Conservation (phyloP, 2,797 vertebrate species). For the Gallirallus australis region DNA sequence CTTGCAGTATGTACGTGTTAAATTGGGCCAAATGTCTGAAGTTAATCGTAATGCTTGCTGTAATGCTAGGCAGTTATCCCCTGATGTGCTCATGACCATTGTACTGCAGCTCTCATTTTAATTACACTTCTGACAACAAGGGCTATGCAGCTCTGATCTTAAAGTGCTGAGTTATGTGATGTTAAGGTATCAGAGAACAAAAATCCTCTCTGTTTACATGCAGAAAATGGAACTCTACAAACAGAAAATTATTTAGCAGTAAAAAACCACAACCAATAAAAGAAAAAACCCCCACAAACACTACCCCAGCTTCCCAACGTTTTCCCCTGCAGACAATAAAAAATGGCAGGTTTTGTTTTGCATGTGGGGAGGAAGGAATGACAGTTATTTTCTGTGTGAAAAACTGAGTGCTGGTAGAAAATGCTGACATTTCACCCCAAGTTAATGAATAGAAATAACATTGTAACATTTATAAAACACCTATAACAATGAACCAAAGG, state of each 20-base stretch:
- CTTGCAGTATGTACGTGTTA: neutral
- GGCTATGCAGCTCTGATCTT: neutral
- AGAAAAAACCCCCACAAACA: neutral
- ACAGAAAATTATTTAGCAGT: neutral
- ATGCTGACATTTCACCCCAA: neutral
- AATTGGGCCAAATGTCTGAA: neutral
- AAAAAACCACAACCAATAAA: neutral
- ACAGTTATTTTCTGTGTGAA: neutral
- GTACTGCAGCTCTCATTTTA: slow-evolving; percentile 20
- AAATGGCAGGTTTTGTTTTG: neutral
- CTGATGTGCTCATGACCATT: neutral
- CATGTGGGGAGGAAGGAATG: fast-evolving
- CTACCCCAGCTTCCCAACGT: fast-evolving
- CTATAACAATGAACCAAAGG: neutral
- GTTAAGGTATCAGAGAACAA: neutral
- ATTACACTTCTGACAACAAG: neutral
- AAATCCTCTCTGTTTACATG: neutral
- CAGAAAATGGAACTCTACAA: neutral
- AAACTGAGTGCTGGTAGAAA: neutral
- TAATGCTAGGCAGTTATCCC: neutral
- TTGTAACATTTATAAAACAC: neutral
- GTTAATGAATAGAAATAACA: neutral
- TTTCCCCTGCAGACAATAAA: neutral
- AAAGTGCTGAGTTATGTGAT: neutral
- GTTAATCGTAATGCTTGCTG: slow-evolving; percentile 8